Percentiles rank a stretch among this genome's conserved stretches.
These are phyloP conservation scores for Nomada goodeniana DNA, from an alignment of 2,888 invertebrate species.

Conservation along the genomic window DNA sequence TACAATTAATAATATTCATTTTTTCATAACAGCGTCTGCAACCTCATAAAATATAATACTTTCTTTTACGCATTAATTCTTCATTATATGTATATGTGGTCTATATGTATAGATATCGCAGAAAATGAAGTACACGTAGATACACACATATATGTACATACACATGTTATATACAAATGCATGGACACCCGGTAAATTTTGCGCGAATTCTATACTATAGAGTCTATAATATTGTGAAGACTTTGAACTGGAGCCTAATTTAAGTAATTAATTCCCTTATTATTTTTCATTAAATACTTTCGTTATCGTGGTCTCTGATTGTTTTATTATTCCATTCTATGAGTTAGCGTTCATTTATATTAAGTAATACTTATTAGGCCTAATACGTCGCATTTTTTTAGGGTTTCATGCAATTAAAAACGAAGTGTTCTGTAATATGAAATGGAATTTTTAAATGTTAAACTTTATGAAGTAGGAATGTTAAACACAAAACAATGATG, in stretches of 20 bases:
- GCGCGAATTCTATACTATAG: slow-evolving; percentile 4
- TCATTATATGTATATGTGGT: slow-evolving; percentile 23
- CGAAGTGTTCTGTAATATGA: neutral
- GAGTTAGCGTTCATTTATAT: slow-evolving; percentile 38
- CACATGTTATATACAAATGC: slow-evolving; percentile 43
- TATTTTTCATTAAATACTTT: slow-evolving; percentile 53
- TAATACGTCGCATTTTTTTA: slow-evolving; percentile 42
- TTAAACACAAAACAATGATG: neutral
- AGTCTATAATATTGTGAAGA: slow-evolving; percentile 27
- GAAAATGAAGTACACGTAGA: slow-evolving; percentile 40
- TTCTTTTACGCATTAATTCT: slow-evolving; percentile 20
- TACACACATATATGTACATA: slow-evolving; percentile 30
- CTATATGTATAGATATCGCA: slow-evolving; percentile 36
- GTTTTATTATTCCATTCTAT: slow-evolving; percentile 23
- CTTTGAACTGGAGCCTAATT: slow-evolving; percentile 30
- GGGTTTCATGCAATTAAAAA: slow-evolving; percentile 6
- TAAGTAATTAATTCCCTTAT: slow-evolving; percentile 35
- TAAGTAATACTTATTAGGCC: slow-evolving; percentile 54
- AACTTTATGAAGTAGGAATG: neutral
- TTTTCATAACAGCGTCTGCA: neutral
- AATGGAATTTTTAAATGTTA: neutral
- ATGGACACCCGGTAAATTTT: slow-evolving; percentile 51
- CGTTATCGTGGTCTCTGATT: slow-evolving; percentile 56
- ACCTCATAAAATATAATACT: slow-evolving; percentile 24
- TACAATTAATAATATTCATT: neutral